Percentiles rank a stretch among this genome's conserved stretches.
These are phyloP conservation scores for Merluccius polli DNA, from an alignment of 2,797 vertebrate genomes.

Conservation along the genomic window DNA sequence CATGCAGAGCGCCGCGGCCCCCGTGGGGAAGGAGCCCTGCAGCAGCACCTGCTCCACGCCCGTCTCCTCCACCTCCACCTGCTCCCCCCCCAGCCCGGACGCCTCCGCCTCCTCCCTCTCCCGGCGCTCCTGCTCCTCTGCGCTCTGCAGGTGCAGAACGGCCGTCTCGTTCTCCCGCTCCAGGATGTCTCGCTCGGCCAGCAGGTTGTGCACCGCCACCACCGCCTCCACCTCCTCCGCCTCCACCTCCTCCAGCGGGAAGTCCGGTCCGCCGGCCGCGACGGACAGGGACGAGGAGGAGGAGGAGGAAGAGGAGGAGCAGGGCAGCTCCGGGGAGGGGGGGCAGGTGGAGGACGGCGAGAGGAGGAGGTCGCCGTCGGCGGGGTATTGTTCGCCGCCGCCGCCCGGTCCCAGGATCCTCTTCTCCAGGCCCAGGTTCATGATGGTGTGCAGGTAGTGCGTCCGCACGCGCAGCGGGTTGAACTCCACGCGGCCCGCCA, in stretches of 20 bases:
- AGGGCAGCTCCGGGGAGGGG: conserved; percentile 61
- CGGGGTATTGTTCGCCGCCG: conserved; percentile 36
- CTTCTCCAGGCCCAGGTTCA: conserved; percentile 93
- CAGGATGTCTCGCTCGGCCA: conserved; percentile 69
- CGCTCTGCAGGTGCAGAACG: conserved; percentile 91
- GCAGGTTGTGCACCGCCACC: conserved; percentile 61
- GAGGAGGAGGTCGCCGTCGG: conserved; percentile 42
- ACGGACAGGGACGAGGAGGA: conserved; percentile 65
- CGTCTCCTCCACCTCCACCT: conserved; percentile 57
- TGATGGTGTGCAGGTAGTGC: conserved; percentile 95
- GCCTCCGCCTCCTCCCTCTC: conserved; percentile 84
- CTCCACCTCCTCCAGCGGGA: conserved; percentile 62
- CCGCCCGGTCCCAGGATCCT: conserved; percentile 64
- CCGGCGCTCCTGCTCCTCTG: conserved; percentile 89
- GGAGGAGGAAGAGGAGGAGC: conserved; percentile 22
- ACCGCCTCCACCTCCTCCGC: conserved; percentile 49
- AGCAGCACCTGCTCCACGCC: conserved; percentile 73
- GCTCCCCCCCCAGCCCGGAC: conserved; percentile 74
- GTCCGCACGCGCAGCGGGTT: conserved; percentile 93
- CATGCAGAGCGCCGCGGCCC: conserved; percentile 85
- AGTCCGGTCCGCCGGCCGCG: conserved; percentile 65
- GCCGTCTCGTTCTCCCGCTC: conserved; percentile 86
- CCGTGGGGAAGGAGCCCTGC: conserved; percentile 82
- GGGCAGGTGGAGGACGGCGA: conserved; percentile 63
- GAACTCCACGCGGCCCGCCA: conserved; percentile 91